A percentile compares a stretch with the other conserved stretches of the same genome.
Conservation (phyloP, 2,113 vertebrate genomes). For the Anolis carolinensis region DNA sequence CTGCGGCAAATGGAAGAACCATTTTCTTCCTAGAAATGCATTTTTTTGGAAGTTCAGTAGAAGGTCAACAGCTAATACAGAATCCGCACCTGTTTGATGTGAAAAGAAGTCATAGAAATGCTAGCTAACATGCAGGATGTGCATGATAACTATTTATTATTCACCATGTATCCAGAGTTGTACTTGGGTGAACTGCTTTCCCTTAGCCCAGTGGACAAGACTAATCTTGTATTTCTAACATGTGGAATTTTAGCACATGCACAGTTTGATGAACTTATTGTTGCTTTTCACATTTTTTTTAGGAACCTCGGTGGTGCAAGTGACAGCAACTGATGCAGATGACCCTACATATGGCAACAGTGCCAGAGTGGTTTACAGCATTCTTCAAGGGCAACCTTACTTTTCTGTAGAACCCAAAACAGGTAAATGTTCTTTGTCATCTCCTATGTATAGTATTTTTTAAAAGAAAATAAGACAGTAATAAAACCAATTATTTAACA, state of each 20-base stretch:
- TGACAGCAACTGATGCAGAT: slow-evolving; percentile 95
- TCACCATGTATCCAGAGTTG: not conserved
- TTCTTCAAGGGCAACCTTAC: slow-evolving; percentile 94
- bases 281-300: slow-evolving; percentile 40
- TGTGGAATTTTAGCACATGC: not conserved
- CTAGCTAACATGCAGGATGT: not conserved
- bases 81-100: not conserved
- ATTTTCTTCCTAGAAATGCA: not conserved
- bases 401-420: slow-evolving; percentile 98
- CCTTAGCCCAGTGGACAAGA: not conserved
- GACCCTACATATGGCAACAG: slow-evolving; percentile 97
- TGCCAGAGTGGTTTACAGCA: slow-evolving; percentile 95
- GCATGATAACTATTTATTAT: not conserved
- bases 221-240: not conserved
- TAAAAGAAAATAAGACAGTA: not conserved
- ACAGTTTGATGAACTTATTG: slow-evolving; percentile 23
- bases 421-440: slow-evolving; percentile 74
- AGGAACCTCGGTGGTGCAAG: slow-evolving; percentile 96
- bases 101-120: not conserved
- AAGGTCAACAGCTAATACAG: not conserved
- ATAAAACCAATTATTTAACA: not conserved
- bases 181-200: not conserved
- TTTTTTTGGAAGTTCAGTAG: not conserved
- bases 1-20: not conserved
- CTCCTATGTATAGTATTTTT: not conserved